phyloP scores from a whole-genome alignment of 2,113 vertebrate genomes.

The Dromas ardeola region DNA sequence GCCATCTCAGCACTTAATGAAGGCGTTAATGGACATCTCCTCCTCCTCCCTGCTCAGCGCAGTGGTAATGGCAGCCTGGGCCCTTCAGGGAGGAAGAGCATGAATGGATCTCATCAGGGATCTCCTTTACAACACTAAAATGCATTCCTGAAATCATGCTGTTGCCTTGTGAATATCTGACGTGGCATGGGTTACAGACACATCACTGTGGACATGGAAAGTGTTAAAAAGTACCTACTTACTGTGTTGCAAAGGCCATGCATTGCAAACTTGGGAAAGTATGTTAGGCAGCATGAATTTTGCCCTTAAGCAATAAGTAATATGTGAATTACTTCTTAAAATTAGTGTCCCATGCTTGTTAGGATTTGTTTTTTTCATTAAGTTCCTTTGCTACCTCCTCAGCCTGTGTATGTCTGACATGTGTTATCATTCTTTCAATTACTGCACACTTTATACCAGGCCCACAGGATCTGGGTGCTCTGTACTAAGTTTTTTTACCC shows the following conservation, averaged over 20 bases:
- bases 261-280: neutral
- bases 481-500: neutral
- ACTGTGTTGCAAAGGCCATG: neutral
- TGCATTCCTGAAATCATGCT: neutral
- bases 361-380: constrained; percentile 6
- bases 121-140: neutral
- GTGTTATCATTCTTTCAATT: neutral
- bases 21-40: neutral
- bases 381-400: neutral
- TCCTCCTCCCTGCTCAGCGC: neutral
- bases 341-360: neutral
- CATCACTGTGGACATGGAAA: neutral
- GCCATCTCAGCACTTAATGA: constrained; percentile 1
- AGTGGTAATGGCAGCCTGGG: neutral
- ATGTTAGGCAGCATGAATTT: neutral
- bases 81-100: neutral
- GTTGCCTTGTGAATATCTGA: neutral
- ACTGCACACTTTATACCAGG: neutral
- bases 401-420: neutral
- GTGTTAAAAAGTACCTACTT: neutral
- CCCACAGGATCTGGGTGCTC: neutral
- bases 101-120: neutral
- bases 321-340: neutral
- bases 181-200: neutral
- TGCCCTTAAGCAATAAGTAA: neutral